Evolutionary conservation across 92 coral and sea anemone genomes (phyloP), one percentile per base, ranked within the genome.

Genomic region (Epizoanthus stellaris): DNA sequence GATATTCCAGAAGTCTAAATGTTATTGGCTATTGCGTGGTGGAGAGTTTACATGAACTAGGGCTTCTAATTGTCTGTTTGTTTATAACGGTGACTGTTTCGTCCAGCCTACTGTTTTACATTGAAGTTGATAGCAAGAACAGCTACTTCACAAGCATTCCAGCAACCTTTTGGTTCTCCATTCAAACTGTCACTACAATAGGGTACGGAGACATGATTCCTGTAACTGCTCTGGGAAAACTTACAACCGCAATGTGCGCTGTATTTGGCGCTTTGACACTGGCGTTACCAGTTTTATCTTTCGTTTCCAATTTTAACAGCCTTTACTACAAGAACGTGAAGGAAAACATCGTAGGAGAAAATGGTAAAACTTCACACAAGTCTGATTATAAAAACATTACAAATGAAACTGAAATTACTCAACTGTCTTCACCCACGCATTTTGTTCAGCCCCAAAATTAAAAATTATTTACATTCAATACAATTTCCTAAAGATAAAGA

Each of bases 121-220:
- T 92, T 12, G 99, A 97, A 75, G 85, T 91, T 20, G 95, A 88
- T 10, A 67, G 87, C 3, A 80, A 74, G 15, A 81, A 84, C 13
- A 91, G 95, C 15, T 82, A 88, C 66, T 97, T 97, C 54, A 85
- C 81, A 54, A 97, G 99, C 56, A 96, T 97, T 10, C 99, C 99
- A 2, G 94, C 91, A 47, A 94, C 98, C 4, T 97, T 97, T 67
- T 97, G 99, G 99, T 97, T 97, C 74, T 89, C 98, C 13, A 15
- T 97, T 17, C 99, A 97, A 81, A 97, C 99, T 0, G 92, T 97
- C 1, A 93, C 99, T n/a, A 97, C 99, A 4, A 97, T 97, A 5
- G 99, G 99, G 0, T 97, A 97, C 30, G 99, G 99, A 0, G 99
- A 97, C 53, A 91, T 91, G 91, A 90, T 97, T 7, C 99, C 99